phyloP scores from a whole-genome alignment of 2,113 vertebrate species.

The Corythornis vintsioides region DNA sequence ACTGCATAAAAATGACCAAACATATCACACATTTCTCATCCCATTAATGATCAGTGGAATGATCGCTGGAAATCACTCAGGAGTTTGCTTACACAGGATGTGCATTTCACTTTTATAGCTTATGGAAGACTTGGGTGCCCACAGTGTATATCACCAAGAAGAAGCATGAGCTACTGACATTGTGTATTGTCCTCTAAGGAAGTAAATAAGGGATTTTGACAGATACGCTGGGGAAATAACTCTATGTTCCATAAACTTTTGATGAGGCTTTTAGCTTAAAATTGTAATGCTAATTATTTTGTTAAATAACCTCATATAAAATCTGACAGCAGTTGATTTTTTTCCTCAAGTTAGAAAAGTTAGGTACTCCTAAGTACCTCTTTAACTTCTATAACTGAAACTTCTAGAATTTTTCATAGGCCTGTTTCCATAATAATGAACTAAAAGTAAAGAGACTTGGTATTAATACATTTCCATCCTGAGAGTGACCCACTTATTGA shows the following conservation, averaged over 20 bases:
- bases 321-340: fast-evolving
- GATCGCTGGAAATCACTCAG: neutral
- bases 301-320: neutral
- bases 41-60: neutral
- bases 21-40: neutral
- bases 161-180: neutral
- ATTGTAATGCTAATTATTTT: neutral
- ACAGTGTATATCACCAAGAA: neutral
- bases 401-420: neutral
- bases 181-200: neutral
- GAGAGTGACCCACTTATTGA: neutral
- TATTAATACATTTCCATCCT: neutral
- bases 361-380: neutral
- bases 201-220: neutral
- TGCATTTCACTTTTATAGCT: neutral
- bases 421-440: neutral
- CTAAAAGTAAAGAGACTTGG: neutral
- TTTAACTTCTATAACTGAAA: neutral
- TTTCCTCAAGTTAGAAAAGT: neutral
- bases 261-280: neutral
- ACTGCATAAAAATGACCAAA: neutral
- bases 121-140: neutral
- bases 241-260: neutral
- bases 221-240: neutral
- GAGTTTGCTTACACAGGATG: neutral